Percentiles rank a stretch among this genome's conserved stretches.
phyloP scores from a whole-genome alignment of 2,113 vertebrate species.

The Urocolius indicus region DNA sequence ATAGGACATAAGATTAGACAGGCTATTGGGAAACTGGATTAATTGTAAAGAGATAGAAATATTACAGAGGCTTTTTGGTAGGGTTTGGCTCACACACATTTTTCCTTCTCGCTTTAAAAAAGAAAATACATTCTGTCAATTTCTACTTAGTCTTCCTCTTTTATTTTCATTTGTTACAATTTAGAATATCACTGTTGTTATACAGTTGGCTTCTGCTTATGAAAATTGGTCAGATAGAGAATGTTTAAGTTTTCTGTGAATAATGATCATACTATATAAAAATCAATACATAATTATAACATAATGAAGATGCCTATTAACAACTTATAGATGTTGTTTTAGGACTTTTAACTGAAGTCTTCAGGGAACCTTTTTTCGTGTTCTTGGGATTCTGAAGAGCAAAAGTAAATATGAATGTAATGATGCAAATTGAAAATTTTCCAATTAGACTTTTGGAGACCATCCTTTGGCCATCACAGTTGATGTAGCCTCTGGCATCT shows the following conservation, averaged over 20 bases:
- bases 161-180: constrained; percentile 23
- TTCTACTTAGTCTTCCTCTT: background rate
- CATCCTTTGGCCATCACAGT: background rate
- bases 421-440: background rate
- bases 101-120: background rate
- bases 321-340: background rate
- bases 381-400: background rate
- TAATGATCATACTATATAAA: background rate
- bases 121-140: background rate
- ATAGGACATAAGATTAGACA: background rate
- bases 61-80: background rate
- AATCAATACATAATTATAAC: constrained; percentile 44
- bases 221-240: constrained; percentile 19
- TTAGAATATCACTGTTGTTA: background rate
- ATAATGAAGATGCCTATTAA: background rate
- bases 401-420: background rate
- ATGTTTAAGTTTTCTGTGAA: constrained; percentile 17
- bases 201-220: background rate
- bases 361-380: background rate
- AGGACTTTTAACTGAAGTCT: background rate
- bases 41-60: background rate
- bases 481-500: background rate
- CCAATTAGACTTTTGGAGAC: background rate
- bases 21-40: background rate
- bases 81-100: background rate